Base-by-base conservation (phyloP, 2,113 vertebrate genomes). In the Ailurus styani region DNA sequence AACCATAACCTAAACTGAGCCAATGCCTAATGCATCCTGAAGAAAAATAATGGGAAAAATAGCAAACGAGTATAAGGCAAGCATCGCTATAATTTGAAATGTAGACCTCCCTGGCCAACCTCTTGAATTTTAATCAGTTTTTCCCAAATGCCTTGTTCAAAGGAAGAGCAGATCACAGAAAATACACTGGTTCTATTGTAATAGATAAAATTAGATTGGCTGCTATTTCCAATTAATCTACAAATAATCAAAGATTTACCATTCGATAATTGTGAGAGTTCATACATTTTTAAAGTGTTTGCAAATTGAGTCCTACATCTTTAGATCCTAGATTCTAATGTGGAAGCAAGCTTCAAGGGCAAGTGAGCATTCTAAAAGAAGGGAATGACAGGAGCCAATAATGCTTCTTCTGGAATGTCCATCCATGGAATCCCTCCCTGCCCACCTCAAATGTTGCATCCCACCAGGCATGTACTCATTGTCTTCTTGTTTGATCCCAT, bases 61-160 rank as follows among this genome's bases (percentile, higher is more conserved):
- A 82, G 54, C 23, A 2, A 1, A 42, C 54, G 9, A 12, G 72
- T 95, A 85, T 52, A 85, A 91, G 86, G 75, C 90, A 85, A 98
- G 50, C 2, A 14, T 83, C 70, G 0, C 92, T 73, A 21, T 5
- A 45, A 9, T 31, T 45, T 82, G 77, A 37, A 60, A 93, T 6
- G 87, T 93, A 90, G 2, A 75, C 37, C 45, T 0, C 77, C 54
- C 40, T 40, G 85, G 20, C 8, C 11, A 0, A 42, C 66, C 62
- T 31, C 84, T 57, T 54, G 52, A 45, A 42, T 77, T 87, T 81
- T 31, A 81, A 73, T 20, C 68, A 17, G 13, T 23, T 72, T 96
- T 82, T 88, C 93, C 77, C 78, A 87, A 68, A 86, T 23, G 7
- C 14, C 73, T 94, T 52, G 87, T 96, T 90, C 79, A 47, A n/a